These are phyloP conservation scores for Columba janthina DNA, from an alignment of 2,113 vertebrate species.

Conservation along the genomic window DNA sequence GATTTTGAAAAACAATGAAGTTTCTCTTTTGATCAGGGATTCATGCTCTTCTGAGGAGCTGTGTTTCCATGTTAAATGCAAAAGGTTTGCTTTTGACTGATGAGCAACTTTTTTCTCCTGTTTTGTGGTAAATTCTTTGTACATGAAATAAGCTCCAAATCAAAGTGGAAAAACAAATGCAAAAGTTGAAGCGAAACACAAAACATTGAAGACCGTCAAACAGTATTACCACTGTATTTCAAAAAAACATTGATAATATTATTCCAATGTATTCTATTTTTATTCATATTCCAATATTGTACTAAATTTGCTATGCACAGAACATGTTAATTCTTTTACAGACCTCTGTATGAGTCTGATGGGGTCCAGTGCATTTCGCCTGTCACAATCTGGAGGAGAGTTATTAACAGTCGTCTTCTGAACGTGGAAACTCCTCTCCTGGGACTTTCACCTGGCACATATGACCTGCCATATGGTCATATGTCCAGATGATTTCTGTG, in stretches of 20 bases:
- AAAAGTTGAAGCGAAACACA: neutral
- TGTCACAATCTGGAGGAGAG: neutral
- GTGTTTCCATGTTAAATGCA: neutral
- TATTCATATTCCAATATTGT: neutral
- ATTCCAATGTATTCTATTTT: neutral
- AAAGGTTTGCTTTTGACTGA: neutral
- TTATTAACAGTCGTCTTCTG: neutral
- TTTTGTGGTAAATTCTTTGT: conserved; percentile 8
- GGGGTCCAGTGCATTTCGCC: neutral
- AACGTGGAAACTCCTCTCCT: neutral
- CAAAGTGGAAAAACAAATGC: neutral
- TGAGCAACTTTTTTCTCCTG: neutral
- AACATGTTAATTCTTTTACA: neutral
- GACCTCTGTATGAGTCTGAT: neutral
- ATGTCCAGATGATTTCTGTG: neutral
- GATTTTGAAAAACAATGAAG: neutral
- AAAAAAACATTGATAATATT: neutral
- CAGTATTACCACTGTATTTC: neutral
- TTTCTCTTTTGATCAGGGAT: conserved; percentile 13
- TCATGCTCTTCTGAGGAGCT: neutral
- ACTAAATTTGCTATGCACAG: neutral
- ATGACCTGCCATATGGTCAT: neutral
- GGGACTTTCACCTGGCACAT: neutral
- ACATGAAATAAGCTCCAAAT: neutral
- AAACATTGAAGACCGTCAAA: neutral